Conservation (phyloP, 2,888 invertebrate genomes). For the Crossocerus cetratus region DNA sequence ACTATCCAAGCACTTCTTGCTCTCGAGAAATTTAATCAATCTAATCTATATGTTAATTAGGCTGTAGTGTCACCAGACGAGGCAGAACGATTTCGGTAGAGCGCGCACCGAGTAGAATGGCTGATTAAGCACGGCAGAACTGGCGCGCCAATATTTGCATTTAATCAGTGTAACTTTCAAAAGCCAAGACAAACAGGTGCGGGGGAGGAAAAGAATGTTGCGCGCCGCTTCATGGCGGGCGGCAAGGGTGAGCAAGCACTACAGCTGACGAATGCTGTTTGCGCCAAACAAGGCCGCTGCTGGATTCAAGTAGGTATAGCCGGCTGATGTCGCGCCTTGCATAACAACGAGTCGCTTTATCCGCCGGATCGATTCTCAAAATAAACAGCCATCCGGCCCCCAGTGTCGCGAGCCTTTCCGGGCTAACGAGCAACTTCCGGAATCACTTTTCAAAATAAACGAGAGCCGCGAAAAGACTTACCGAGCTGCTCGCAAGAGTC, state of each 20-base stretch:
- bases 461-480: slow-evolving; percentile 66
- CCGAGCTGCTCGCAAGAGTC: slow-evolving; percentile 88
- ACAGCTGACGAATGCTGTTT: slow-evolving; percentile 8
- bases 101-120: too few species aligned
- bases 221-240: not conserved
- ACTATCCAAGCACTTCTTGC: too few species aligned
- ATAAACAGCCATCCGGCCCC: slow-evolving; percentile 27
- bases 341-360: slow-evolving; percentile 18
- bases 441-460: slow-evolving; percentile 29
- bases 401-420: not conserved
- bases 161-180: not conserved
- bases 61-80: too few species aligned
- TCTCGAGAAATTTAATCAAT: too few species aligned
- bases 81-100: too few species aligned
- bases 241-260: slow-evolving; percentile 4
- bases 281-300: slow-evolving; percentile 4
- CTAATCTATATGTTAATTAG: too few species aligned
- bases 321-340: slow-evolving; percentile 9
- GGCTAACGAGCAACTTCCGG: slow-evolving; percentile 18
- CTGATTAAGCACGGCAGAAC: too few species aligned
- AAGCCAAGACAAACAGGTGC: not conserved
- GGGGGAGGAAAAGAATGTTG: not conserved
- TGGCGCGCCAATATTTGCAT: not conserved
- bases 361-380: slow-evolving; percentile 25
- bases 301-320: not conserved